Percentiles rank a stretch among this genome's conserved stretches.
Evolutionary conservation across 2,888 invertebrate species (phyloP).

Genomic region (Fragum fragum): DNA sequence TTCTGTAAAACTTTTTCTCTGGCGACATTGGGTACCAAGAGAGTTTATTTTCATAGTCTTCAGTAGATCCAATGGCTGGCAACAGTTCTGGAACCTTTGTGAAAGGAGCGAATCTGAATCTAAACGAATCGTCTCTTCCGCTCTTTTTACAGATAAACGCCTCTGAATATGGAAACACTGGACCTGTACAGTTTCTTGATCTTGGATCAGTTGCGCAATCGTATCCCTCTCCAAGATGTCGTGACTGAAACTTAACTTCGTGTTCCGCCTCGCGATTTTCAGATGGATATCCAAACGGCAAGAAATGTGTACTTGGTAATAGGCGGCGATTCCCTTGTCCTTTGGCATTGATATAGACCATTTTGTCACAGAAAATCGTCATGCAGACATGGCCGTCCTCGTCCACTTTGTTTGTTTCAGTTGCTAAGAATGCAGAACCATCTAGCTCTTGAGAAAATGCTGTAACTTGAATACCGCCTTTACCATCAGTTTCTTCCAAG

Average conservation of each 20-base stretch:
- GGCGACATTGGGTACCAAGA: constrained; percentile 55
- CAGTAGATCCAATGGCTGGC: neutral
- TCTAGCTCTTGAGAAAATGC: constrained; percentile 36
- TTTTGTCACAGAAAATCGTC: constrained; percentile 42
- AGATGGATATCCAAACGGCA: constrained; percentile 11
- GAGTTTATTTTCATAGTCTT: constrained; percentile 32
- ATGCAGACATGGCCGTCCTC: constrained; percentile 47
- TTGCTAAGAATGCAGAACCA: constrained; percentile 33
- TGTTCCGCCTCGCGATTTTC: neutral
- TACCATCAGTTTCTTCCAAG: neutral
- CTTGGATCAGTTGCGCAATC: constrained; percentile 6
- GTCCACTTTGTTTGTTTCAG: constrained; percentile 14
- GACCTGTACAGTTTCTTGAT: constrained; percentile 29
- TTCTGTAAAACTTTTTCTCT: constrained; percentile 15
- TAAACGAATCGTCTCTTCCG: constrained; percentile 9
- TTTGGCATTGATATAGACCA: constrained; percentile 36
- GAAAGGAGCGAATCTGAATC: constrained; percentile 49
- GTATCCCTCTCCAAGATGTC: constrained; percentile 22
- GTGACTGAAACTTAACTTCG: constrained; percentile 33
- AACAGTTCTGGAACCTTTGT: constrained; percentile 26
- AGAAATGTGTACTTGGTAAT: constrained; percentile 22
- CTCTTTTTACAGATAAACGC: neutral
- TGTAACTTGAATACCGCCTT: constrained; percentile 20
- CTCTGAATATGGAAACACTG: constrained; percentile 28
- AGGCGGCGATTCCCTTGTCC: constrained; percentile 11